phyloP scores from a whole-genome alignment of 1,140 invertebrate species.

The Bombus consobrinus region DNA sequence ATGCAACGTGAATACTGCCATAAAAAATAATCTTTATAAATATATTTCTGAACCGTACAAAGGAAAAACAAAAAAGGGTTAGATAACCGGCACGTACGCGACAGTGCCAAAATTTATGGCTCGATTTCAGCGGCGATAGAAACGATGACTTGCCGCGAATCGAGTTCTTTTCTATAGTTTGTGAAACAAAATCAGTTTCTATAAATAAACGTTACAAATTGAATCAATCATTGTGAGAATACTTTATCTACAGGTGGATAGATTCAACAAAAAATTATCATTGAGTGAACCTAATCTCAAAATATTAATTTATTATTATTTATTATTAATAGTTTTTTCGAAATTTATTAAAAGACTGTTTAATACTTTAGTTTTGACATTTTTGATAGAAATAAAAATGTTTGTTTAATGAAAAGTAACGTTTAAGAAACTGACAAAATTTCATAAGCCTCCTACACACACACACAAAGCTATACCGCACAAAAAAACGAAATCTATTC shows the following conservation, averaged over 20 bases:
- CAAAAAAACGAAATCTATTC: constrained; percentile 68
- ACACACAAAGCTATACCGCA: constrained; percentile 66
- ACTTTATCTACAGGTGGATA: not conserved
- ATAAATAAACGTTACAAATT: not conserved
- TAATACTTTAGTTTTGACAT: no score
- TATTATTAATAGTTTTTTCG: not conserved
- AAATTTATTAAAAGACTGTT: not conserved
- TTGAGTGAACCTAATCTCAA: not conserved
- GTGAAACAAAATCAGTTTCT: constrained; percentile 22
- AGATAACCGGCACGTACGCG: constrained; percentile 9
- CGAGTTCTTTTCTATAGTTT: constrained; percentile 31
- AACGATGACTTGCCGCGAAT: not conserved
- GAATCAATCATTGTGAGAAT: not conserved
- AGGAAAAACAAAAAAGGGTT: constrained; percentile 4
- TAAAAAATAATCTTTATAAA: constrained; percentile 66
- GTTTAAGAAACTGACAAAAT: constrained; percentile 19
- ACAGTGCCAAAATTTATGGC: constrained; percentile 17
- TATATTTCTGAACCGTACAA: constrained; percentile 54
- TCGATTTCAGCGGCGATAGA: not conserved
- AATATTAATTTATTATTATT: not conserved
- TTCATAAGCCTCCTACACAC: constrained; percentile 22
- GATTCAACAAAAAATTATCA: not conserved
- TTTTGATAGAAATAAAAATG: not conserved
- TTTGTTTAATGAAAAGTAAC: not conserved
- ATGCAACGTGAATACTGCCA: constrained; percentile 67